phyloP scores from a whole-genome alignment of 1,140 invertebrate species.

The Drosophila sucinea region DNA sequence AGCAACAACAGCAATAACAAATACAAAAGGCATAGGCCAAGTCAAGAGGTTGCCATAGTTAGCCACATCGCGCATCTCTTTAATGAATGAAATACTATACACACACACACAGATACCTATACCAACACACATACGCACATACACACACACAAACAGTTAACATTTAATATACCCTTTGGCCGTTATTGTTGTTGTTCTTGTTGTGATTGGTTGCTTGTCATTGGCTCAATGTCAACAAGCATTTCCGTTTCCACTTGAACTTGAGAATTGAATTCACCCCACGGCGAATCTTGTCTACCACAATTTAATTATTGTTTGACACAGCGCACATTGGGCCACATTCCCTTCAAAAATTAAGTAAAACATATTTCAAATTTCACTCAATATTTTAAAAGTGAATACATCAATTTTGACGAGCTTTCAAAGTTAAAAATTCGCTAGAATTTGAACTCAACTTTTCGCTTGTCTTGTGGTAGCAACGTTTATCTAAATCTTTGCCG shows the following conservation, averaged over 20 bases:
- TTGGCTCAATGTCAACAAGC: slow-evolving; percentile 45
- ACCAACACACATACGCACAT: too few relatives aligned
- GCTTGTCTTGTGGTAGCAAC: too few relatives aligned
- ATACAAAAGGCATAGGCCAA: not conserved
- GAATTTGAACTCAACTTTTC: too few relatives aligned
- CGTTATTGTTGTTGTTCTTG: slow-evolving; percentile 20
- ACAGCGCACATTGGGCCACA: not conserved
- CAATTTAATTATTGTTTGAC: slow-evolving; percentile 66
- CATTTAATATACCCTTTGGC: slow-evolving; percentile 9
- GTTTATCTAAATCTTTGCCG: too few relatives aligned
- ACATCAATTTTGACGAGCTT: too few relatives aligned
- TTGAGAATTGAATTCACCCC: slow-evolving; percentile 13
- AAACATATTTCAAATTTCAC: too few relatives aligned
- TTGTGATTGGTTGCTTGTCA: slow-evolving; percentile 43
- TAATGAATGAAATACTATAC: not conserved
- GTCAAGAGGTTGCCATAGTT: slow-evolving; percentile 15
- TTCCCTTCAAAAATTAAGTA: too few relatives aligned
- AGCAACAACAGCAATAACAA: not conserved
- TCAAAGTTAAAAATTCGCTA: too few relatives aligned
- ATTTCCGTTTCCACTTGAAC: slow-evolving; percentile 17
- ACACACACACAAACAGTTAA: not conserved
- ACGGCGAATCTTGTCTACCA: slow-evolving; percentile 38
- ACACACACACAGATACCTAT: too few relatives aligned
- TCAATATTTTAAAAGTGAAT: too few relatives aligned
- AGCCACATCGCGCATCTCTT: not conserved